A percentile compares a stretch with the other conserved stretches of the same genome.
Evolutionary conservation across 2,113 vertebrate genomes (phyloP).

Genomic region (Carassius auratus): DNA sequence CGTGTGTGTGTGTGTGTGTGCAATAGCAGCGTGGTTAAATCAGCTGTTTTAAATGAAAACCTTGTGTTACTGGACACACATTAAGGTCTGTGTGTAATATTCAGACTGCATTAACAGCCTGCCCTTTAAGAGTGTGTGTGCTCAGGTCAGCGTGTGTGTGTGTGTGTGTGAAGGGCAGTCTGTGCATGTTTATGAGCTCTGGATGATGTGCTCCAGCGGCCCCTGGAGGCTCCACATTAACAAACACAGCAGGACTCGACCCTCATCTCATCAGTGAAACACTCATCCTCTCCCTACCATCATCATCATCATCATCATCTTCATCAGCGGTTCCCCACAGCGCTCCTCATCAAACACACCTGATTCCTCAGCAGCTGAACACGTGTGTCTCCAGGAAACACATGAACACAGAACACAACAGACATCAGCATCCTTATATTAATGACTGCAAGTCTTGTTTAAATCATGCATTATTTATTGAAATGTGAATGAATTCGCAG

Average conservation of each 20-base stretch:
- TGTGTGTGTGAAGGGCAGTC: neutral
- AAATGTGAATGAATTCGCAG: neutral
- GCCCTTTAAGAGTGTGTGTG: neutral
- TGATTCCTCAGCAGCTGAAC: neutral
- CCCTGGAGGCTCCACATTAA: neutral
- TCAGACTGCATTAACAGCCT: neutral
- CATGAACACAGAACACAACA: neutral
- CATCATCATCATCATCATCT: neutral
- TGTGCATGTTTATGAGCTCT: slow-evolving; percentile 7
- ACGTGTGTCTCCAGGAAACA: neutral
- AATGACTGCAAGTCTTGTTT: neutral
- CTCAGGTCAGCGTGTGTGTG: neutral
- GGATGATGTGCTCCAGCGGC: neutral
- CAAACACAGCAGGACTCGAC: neutral
- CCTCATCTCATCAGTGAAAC: neutral
- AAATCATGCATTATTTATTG: neutral
- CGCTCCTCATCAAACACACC: neutral
- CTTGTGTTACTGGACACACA: neutral
- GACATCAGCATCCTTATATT: neutral
- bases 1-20: neutral
- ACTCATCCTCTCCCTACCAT: neutral
- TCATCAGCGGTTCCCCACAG: neutral
- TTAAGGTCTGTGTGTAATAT: neutral
- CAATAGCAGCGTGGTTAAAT: too few relatives aligned
- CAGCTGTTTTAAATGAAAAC: too few relatives aligned